These are phyloP conservation scores for Clarias laeviceps DNA, from an alignment of 2,797 vertebrate species.

Conservation along the genomic window DNA sequence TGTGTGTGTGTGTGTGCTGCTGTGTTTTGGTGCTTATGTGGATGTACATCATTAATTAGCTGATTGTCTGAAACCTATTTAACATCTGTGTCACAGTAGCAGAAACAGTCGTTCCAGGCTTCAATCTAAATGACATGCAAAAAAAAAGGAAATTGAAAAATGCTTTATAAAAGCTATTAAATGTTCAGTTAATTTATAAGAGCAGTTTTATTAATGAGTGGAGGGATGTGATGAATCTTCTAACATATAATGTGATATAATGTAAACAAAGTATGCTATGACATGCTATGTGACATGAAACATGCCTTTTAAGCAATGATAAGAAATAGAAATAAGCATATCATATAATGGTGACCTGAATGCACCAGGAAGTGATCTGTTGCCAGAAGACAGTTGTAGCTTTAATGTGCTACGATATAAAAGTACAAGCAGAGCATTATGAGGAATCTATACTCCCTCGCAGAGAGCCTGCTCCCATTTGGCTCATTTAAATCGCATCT, in stretches of 20 bases:
- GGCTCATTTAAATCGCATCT: slow-evolving; percentile 61
- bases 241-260: background rate
- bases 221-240: background rate
- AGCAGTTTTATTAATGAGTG: background rate
- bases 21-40: slow-evolving; percentile 9
- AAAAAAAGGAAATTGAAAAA: background rate
- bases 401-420: slow-evolving; percentile 19
- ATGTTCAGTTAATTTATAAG: background rate
- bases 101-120: background rate
- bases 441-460: slow-evolving; percentile 13
- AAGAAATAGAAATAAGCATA: background rate
- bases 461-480: slow-evolving; percentile 46
- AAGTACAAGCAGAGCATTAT: slow-evolving; percentile 18
- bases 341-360: background rate
- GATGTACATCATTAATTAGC: slow-evolving; percentile 35
- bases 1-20: background rate
- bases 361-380: background rate
- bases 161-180: background rate
- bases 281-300: too few species aligned
- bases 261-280: background rate
- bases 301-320: background rate
- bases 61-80: slow-evolving; percentile 32
- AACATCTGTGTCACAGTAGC: slow-evolving; percentile 33
- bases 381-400: slow-evolving; percentile 3
- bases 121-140: slow-evolving; percentile 5